phyloP scores from a whole-genome alignment of 2,888 invertebrate species.

The Pristionchus japonicus region DNA sequence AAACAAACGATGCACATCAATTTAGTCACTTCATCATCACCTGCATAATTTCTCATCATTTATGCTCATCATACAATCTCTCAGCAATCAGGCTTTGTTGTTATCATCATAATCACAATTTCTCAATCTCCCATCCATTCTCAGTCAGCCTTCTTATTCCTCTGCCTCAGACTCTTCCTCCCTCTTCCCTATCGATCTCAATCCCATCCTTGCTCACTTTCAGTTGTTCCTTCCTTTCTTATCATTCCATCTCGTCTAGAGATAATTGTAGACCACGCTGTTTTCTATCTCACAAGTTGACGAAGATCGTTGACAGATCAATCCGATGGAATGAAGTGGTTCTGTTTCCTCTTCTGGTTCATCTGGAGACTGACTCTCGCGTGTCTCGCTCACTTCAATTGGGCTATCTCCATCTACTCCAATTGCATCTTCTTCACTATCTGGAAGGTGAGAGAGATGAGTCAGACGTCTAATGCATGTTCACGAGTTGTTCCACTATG shows the following conservation, averaged over 20 bases:
- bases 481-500: not conserved
- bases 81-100: too few species aligned
- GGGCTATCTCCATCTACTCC: conserved; percentile 66
- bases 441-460: conserved; percentile 62
- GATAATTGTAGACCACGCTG: not conserved
- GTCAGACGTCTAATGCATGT: not conserved
- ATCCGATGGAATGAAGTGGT: conserved; percentile 57
- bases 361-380: conserved; percentile 70
- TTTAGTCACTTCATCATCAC: too few species aligned
- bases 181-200: not conserved
- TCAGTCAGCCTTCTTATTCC: not conserved
- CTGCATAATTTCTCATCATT: too few species aligned
- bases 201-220: not conserved
- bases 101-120: not conserved
- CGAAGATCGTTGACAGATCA: too few species aligned
- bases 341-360: conserved; percentile 72
- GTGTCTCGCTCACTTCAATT: conserved; percentile 73
- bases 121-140: not conserved
- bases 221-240: not conserved
- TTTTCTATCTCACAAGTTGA: not conserved
- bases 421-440: conserved; percentile 72
- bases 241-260: not conserved
- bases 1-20: too few species aligned
- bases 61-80: not conserved
- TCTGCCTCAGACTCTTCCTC: not conserved